Evolutionary conservation across 2,113 vertebrate genomes (phyloP).

Genomic region (Geococcyx californianus): DNA sequence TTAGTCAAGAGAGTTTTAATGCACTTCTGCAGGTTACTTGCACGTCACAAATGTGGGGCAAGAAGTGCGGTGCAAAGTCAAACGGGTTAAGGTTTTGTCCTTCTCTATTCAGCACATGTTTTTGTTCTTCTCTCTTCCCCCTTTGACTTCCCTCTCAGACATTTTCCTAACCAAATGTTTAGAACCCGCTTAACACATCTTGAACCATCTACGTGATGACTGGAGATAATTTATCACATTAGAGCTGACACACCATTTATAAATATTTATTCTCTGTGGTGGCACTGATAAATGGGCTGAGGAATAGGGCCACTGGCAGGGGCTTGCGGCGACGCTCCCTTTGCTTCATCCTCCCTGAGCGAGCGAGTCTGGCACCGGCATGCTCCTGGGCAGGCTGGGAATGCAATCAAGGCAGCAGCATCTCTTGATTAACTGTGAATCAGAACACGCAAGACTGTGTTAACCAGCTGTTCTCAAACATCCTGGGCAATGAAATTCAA

Average conservation of each 20-base stretch:
- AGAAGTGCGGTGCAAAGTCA: not conserved
- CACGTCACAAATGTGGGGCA: not conserved
- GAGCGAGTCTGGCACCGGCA: not conserved
- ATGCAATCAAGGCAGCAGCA: not conserved
- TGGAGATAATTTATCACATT: constrained; percentile 64
- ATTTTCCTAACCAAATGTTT: constrained; percentile 34
- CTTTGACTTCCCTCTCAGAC: not conserved
- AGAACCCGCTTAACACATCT: constrained; percentile 21
- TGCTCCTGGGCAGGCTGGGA: constrained; percentile 55
- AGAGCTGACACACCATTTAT: constrained; percentile 59
- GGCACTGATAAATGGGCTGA: constrained; percentile 59
- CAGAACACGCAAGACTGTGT: not conserved
- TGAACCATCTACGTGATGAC: constrained; percentile 12
- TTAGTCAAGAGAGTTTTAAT: constrained; percentile 69
- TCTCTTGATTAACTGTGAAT: not conserved
- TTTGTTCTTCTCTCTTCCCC: not conserved
- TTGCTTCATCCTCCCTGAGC: not conserved
- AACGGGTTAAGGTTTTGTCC: not conserved
- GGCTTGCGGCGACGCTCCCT: rapidly evolving
- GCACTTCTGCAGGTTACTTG: constrained; percentile 52
- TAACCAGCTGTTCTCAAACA: not conserved
- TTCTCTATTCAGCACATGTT: not conserved
- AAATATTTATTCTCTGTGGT: constrained; percentile 54
- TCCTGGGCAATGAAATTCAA: not conserved
- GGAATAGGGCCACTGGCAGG: not conserved